Base-by-base conservation (phyloP, 2,888 invertebrate species). In the Drosophila rubida region DNA sequence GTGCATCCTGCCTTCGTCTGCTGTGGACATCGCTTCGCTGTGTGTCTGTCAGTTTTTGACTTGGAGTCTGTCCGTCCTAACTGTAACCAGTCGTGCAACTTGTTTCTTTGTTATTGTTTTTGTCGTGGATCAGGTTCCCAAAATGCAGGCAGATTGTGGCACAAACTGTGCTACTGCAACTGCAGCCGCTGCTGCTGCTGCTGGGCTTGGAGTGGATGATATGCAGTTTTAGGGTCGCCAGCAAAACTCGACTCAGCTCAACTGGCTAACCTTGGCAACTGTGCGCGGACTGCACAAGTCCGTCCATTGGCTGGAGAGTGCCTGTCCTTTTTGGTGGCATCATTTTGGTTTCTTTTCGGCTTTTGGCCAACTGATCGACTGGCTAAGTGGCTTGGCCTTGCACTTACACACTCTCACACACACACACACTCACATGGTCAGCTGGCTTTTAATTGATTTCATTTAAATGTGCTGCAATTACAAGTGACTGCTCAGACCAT, bases 251-350 rank as follows among this genome's bases (percentile, higher is more conserved):
- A 68, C 54, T 41, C 42, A 30, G 61, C 48, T 69, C 39, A 54
- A 84, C 78, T 78, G 16, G 82, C 27, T 81, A 84, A 87, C 87
- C 87, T 87, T 87, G 87, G 62, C 64, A 54, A 61, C 64, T 49
- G 27, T 55, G 27, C 37, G 27, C 55, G 32, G 50, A 41, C 54
- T 46, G 46, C 53, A 48, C 23, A 58, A 42, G 58, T 44, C 42
- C 27, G 16, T 59, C 49, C 44, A 53, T 27, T 2, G 55, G 42
- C 35, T 65, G 23, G 30, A 42, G 44, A 60, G 35, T 27, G 76
- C 58, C 77, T 64, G 80, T 78, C 77, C 77, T 77, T 77, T 54
- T 65, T 67, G 75, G 44, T 72, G 76, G 72, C 68, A 68, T 55
- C 66, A 67, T 53, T 53, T 37, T 49, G 55, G 45, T 19, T 37